Evolutionary conservation across 2,888 invertebrate species (phyloP), one percentile per base, ranked within the genome.

Genomic region (Toxonevra muliebris): DNA sequence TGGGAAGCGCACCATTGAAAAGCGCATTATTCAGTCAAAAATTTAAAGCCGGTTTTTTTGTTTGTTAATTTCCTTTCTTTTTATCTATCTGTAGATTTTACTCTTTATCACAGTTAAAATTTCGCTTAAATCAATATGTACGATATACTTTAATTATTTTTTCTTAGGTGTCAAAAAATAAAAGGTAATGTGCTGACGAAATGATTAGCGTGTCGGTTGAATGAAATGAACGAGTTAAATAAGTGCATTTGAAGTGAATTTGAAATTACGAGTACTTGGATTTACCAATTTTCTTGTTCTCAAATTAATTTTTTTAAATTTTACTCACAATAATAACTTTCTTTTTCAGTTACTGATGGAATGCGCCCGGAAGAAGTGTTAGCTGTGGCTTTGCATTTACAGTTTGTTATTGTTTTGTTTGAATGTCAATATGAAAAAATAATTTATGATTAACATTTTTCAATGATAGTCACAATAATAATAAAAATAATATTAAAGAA

Each of bases 291-390:
- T 66, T 43, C 30, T 48, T 64, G 43, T 40, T 57, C n/a, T 59
- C 50, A 19, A 42, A 52, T 41, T 19, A 20, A 42, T 59, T 59
- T 20, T 48, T 19, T 19, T 59, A 70, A 74, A 76, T 74, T 74
- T 82, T 87, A 87, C 87, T 87, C 86, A 87, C 89, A 90, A 85
- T 88, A 89, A 81, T 89, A 89, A 74, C 87, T 79, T 79, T 88
- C 87, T 84, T 87, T 88, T 82, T 88, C 88, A 77, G 84, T 84
- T 78, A 85, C 84, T 79, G 84, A 85, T 80, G 87, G 86, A 77
- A 85, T 82, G 82, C 87, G 87, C 79, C 86, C 86, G 80, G 86
- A 80, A 79, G 85, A 86, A 77, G 86, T 86, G 84, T 87, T 87
- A 83, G 86, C 87, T 87, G 86, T 85, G 86, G 85, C 86, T 86